These are phyloP conservation scores for Neoaliturus tenellus DNA, from an alignment of 2,888 invertebrate species.

Conservation along the genomic window DNA sequence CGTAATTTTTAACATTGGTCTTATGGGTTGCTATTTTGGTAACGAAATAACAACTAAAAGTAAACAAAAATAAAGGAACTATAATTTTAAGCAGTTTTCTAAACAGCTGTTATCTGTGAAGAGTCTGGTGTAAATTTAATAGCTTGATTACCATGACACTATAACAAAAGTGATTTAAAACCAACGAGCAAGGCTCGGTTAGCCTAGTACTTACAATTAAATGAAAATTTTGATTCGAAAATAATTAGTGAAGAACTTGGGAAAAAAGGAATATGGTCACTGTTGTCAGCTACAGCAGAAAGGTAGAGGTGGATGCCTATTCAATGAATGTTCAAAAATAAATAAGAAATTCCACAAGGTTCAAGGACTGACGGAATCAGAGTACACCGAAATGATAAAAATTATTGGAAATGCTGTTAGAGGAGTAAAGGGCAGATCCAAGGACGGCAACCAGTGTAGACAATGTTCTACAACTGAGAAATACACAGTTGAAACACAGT, in stretches of 20 bases:
- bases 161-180: no score
- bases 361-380: background rate
- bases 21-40: no score
- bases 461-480: conserved; percentile 12
- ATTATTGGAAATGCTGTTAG: conserved; percentile 6
- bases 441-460: conserved; percentile 9
- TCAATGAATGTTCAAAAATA: background rate
- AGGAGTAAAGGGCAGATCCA: conserved; percentile 14
- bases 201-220: no score
- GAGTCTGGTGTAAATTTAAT: no score
- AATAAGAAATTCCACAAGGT: background rate
- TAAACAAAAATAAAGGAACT: no score
- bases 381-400: background rate
- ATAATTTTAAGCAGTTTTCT: no score
- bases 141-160: no score
- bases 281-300: background rate
- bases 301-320: background rate
- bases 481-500: background rate
- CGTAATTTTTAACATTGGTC: no score
- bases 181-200: no score
- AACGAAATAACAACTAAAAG: no score
- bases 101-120: no score
- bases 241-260: background rate
- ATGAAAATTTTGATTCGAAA: background rate
- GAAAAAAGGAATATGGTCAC: background rate